These are phyloP conservation scores for Rotaria sp. DNA, from an alignment of 2,888 invertebrate genomes.

Conservation along the genomic window DNA sequence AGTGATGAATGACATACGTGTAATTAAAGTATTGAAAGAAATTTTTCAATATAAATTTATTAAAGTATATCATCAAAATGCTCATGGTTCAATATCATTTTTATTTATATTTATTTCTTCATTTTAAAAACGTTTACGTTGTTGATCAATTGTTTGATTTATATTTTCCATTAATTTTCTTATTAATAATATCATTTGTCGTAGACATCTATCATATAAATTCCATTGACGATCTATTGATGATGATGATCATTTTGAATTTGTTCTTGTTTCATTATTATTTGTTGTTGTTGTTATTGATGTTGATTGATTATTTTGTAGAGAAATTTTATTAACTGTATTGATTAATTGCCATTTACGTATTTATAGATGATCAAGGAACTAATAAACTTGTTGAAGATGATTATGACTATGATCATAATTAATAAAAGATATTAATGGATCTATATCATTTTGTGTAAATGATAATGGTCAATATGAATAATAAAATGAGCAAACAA, in stretches of 20 bases:
- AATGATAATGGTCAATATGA: background rate
- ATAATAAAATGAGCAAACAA: conserved; percentile 1
- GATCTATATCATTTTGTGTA: background rate
- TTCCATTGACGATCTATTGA: background rate
- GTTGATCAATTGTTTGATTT: background rate
- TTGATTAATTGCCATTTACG: background rate
- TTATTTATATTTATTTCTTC: background rate
- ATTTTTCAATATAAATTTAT: conserved; percentile 12
- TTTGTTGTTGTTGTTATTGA: background rate
- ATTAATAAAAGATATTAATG: conserved; percentile 23
- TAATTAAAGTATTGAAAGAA: background rate
- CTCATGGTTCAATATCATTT: background rate
- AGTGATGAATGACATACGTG: conserved; percentile 13
- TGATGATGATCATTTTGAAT: background rate
- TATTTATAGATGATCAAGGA: background rate
- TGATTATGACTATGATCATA: background rate
- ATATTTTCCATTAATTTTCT: conserved; percentile 2
- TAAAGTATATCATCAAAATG: background rate
- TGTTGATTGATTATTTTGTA: background rate
- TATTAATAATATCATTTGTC: background rate
- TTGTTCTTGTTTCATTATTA: background rate
- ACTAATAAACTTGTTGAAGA: background rate
- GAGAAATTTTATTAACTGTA: background rate
- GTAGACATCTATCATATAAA: background rate
- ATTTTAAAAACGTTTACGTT: conserved; percentile 21